Evolutionary conservation across 2,113 vertebrate genomes (phyloP).

Genomic region (Megaceryle torquata): DNA sequence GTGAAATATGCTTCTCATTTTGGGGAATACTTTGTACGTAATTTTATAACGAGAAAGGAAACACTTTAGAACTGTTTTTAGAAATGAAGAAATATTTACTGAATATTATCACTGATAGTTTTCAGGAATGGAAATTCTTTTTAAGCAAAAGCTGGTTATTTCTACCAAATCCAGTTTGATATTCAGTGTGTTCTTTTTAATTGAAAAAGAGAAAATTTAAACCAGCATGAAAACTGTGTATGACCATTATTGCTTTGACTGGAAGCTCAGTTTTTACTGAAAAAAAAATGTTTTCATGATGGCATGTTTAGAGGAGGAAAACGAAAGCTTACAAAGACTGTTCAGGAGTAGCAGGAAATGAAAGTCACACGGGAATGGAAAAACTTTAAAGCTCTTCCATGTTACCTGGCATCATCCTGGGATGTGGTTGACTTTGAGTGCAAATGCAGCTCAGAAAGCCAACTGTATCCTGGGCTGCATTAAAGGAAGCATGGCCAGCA

Average conservation of each 20-base stretch:
- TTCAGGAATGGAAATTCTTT: background rate
- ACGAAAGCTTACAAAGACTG: background rate
- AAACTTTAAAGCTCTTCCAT: background rate
- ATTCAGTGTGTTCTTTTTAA: background rate
- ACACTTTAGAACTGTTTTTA: background rate
- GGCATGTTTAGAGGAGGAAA: background rate
- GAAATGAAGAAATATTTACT: background rate
- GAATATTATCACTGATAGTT: background rate
- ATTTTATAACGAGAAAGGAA: background rate
- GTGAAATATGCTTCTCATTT: background rate
- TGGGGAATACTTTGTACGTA: background rate
- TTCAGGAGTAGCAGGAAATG: background rate
- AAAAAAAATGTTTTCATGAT: background rate
- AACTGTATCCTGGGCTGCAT: too few species aligned
- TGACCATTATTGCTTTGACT: background rate
- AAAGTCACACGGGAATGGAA: background rate
- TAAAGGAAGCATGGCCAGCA: too few species aligned
- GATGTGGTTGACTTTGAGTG: too few species aligned
- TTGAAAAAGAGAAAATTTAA: background rate
- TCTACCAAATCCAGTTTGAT: background rate
- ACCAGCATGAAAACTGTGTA: background rate
- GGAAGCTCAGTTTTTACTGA: background rate
- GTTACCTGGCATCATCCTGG: background rate
- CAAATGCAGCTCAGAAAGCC: too few species aligned
- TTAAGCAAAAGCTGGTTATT: background rate